Percentiles rank a stretch among this genome's conserved stretches.
Conservation (phyloP, 2,888 invertebrate genomes). For the Carabus problematicus region DNA sequence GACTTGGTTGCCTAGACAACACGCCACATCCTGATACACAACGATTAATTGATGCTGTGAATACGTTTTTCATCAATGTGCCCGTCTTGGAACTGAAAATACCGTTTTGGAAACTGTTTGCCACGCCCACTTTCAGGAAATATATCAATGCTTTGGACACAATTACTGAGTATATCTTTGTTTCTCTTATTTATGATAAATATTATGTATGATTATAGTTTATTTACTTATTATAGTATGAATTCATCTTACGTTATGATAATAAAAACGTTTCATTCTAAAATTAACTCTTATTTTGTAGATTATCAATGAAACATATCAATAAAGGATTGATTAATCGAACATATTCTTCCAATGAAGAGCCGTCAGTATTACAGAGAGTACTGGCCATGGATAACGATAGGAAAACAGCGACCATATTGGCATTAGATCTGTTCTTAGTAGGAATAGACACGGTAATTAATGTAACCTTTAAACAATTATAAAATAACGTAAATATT, state of each 20-base stretch:
- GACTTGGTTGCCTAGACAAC: constrained; percentile 69
- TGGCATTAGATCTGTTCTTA: constrained; percentile 77
- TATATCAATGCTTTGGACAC: constrained; percentile 73
- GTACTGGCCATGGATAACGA: constrained; percentile 67
- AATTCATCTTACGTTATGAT: background rate
- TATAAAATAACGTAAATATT: no score
- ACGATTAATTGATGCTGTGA: constrained; percentile 70
- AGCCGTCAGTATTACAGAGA: constrained; percentile 70
- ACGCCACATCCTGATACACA: constrained; percentile 65
- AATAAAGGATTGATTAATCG: constrained; percentile 62
- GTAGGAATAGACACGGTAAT: constrained; percentile 82
- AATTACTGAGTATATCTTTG: constrained; percentile 65
- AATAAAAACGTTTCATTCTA: no score
- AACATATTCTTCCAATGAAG: constrained; percentile 51
- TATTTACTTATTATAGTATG: background rate
- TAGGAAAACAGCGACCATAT: constrained; percentile 70
- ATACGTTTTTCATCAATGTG: constrained; percentile 71
- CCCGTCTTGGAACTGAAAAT: constrained; percentile 70
- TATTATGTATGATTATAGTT: background rate
- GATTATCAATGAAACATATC: constrained; percentile 70
- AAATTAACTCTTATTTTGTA: constrained; percentile 54
- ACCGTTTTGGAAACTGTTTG: constrained; percentile 73
- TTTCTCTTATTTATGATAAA: constrained; percentile 39
- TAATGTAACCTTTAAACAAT: constrained; percentile 14
- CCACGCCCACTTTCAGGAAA: constrained; percentile 67